phyloP scores from a whole-genome alignment of 2,888 invertebrate genomes.

The Odontocolon sp. region DNA sequence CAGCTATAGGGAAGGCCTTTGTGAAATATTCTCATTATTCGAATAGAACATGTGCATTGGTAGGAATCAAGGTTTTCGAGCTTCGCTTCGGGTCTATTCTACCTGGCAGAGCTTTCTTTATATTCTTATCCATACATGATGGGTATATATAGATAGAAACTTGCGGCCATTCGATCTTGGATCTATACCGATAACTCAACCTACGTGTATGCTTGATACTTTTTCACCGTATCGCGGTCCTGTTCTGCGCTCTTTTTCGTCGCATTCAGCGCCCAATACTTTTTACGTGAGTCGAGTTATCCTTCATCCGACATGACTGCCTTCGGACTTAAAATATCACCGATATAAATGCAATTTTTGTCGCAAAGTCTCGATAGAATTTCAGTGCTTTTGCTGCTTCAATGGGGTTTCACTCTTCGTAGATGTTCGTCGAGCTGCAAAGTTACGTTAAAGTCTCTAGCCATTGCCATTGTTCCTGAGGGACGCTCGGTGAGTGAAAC shows the following conservation, averaged over 20 bases:
- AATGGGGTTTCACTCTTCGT: constrained; percentile 41
- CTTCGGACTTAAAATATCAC: too few species aligned
- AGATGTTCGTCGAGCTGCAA: constrained; percentile 44
- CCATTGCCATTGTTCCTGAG: constrained; percentile 55
- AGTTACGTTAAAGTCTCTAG: constrained; percentile 46
- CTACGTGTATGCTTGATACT: constrained; percentile 15
- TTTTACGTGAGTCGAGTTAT: constrained; percentile 55
- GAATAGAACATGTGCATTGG: constrained; percentile 19
- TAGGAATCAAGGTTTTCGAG: constrained; percentile 14
- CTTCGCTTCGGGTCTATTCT: constrained; percentile 3
- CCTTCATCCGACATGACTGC: too few species aligned
- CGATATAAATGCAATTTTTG: constrained; percentile 31
- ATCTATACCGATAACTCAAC: neutral
- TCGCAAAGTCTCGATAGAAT: constrained; percentile 52
- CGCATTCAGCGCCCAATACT: constrained; percentile 7
- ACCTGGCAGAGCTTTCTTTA: neutral
- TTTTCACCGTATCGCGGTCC: constrained; percentile 26
- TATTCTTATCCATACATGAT: too few species aligned
- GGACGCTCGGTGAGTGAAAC: constrained; percentile 25
- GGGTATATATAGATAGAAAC: too few species aligned
- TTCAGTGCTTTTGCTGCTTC: constrained; percentile 45
- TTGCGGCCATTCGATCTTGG: too few species aligned
- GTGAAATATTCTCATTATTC: constrained; percentile 33
- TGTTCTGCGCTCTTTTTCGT: constrained; percentile 26
- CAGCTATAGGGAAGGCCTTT: constrained; percentile 28